phyloP scores from a whole-genome alignment of 1,140 invertebrate genomes.

The Drosophila sproati region DNA sequence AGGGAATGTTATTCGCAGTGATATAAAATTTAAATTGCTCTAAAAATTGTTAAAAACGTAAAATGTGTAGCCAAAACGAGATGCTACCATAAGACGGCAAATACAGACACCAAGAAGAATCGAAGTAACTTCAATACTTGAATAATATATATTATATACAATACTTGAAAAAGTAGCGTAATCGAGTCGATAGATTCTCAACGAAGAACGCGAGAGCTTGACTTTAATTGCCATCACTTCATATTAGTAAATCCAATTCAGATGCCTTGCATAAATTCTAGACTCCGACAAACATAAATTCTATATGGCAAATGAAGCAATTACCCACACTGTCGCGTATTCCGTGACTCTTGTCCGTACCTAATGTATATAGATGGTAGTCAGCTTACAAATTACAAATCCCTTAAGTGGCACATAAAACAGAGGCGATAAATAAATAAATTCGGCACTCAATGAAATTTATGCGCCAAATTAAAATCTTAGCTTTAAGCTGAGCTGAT shows the following conservation, averaged over 20 bases:
- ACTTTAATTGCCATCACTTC: background rate
- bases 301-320: constrained; percentile 19
- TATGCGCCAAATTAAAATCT: constrained; percentile 66
- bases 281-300: background rate
- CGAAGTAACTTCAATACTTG: too few species aligned
- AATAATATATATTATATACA: too few species aligned
- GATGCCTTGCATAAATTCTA: background rate
- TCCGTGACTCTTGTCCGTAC: background rate
- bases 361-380: constrained; percentile 6
- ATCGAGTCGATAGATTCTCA: background rate
- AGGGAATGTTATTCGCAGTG: background rate
- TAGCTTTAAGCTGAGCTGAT: constrained; percentile 42
- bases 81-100: too few species aligned
- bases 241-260: background rate
- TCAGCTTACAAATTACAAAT: constrained; percentile 55
- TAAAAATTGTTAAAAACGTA: background rate
- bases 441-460: constrained; percentile 51
- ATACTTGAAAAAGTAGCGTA: too few species aligned
- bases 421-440: constrained; percentile 60
- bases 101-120: too few species aligned
- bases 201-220: too few species aligned
- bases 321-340: constrained; percentile 16
- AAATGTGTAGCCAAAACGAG: too few species aligned
- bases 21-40: background rate
- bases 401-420: constrained; percentile 47